A percentile compares a stretch with the other conserved stretches of the same genome.
phyloP scores from a whole-genome alignment of 2,888 invertebrate genomes.

The Calephelis perditalis region DNA sequence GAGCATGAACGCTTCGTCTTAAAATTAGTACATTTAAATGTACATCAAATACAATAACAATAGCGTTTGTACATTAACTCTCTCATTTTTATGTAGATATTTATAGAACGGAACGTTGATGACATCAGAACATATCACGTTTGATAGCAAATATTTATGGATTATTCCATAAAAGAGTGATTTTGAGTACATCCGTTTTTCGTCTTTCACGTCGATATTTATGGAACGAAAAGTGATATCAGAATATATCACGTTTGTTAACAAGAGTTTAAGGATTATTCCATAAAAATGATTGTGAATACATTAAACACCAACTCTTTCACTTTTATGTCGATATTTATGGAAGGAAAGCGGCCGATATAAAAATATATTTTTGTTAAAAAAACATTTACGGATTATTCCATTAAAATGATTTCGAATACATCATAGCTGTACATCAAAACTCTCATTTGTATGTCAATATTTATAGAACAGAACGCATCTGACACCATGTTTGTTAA shows the following conservation, averaged over 20 bases:
- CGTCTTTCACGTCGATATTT: too few relatives aligned
- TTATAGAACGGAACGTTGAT: not conserved
- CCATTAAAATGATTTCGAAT: too few relatives aligned
- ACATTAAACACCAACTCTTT: too few relatives aligned
- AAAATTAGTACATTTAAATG: too few relatives aligned
- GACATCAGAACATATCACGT: not conserved
- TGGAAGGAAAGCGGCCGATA: not conserved
- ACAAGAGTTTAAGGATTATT: not conserved
- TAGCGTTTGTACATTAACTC: not conserved
- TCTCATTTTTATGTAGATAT: not conserved
- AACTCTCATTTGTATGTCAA: too few relatives aligned
- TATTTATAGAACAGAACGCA: too few relatives aligned
- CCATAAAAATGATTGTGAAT: not conserved
- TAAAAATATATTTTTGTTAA: not conserved
- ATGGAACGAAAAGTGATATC: too few relatives aligned
- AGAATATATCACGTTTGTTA: too few relatives aligned
- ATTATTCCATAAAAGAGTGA: too few relatives aligned
- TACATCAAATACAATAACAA: not conserved
- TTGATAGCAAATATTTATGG: not conserved
- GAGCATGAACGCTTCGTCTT: too few relatives aligned
- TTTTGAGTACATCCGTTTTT: too few relatives aligned
- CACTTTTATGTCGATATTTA: constrained; percentile 4
- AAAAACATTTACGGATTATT: not conserved
- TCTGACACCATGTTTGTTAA: too few relatives aligned
- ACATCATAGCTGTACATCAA: not conserved